Evolutionary conservation across 2,113 vertebrate genomes (phyloP).

Genomic region (Girardinichthys multiradiatus): DNA sequence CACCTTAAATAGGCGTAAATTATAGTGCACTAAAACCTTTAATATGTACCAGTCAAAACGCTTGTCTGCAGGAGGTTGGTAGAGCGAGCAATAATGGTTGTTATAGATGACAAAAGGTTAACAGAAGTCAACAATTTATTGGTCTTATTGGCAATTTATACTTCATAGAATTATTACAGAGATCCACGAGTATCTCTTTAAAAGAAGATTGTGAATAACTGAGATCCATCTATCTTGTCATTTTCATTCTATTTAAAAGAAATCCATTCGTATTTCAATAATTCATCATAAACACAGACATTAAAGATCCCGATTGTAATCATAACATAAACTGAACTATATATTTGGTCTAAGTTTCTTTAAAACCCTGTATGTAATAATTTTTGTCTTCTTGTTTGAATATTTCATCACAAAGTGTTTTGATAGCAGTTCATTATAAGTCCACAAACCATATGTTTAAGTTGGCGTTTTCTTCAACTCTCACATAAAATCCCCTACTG

Average conservation of each 20-base stretch:
- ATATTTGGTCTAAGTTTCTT: background rate
- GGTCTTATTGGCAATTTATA: background rate
- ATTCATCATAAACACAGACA: background rate
- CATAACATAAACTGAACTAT: background rate
- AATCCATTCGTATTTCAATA: too few species aligned
- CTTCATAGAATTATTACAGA: too few species aligned
- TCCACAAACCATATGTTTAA: background rate
- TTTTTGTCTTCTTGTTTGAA: background rate
- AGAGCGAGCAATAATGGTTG: background rate
- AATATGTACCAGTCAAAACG: background rate
- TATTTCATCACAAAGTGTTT: background rate
- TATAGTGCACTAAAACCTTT: background rate
- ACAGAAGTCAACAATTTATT: background rate
- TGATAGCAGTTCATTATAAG: too few species aligned
- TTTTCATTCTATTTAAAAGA: background rate
- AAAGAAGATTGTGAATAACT: background rate
- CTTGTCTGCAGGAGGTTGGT: background rate
- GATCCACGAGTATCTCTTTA: background rate
- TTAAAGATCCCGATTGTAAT: background rate
- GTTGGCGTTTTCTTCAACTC: background rate
- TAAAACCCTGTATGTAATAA: too few species aligned
- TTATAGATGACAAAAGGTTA: background rate
- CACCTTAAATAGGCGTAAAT: background rate
- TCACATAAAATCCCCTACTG: background rate
- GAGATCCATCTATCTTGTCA: background rate